Conservation (phyloP, 2,113 vertebrate species). For the Thunnus maccoyii region DNA sequence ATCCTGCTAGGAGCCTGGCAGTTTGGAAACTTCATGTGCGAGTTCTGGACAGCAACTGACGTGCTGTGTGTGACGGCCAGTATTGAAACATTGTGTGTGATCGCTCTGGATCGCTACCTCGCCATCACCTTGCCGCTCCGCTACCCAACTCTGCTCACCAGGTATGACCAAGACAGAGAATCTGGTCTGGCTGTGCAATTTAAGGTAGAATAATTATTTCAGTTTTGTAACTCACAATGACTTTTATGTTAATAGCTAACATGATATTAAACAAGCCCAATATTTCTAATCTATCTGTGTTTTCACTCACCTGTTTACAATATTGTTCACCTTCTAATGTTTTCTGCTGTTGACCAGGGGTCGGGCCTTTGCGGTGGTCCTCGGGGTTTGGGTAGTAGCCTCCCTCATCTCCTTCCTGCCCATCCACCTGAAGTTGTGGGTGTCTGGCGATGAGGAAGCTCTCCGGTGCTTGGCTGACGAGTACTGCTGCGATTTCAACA, state of each 20-base stretch:
- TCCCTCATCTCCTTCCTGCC: slow-evolving; percentile 96
- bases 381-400: slow-evolving; percentile 93
- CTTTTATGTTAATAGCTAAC: background rate
- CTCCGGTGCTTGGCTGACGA: slow-evolving; percentile 77
- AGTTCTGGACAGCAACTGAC: slow-evolving; percentile 95
- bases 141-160: slow-evolving; percentile 94
- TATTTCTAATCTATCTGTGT: background rate
- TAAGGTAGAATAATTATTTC: too few species aligned
- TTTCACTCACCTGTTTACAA: background rate
- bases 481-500: slow-evolving; percentile 95
- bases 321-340: background rate
- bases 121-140: slow-evolving; percentile 96
- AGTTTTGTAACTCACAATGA: too few species aligned
- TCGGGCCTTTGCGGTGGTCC: slow-evolving; percentile 87
- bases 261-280: background rate
- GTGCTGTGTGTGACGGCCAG: slow-evolving; percentile 97
- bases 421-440: slow-evolving; percentile 93
- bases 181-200: too few species aligned
- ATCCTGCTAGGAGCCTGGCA: slow-evolving; percentile 92
- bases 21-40: slow-evolving; percentile 94
- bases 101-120: slow-evolving; percentile 96
- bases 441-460: slow-evolving; percentile 72
- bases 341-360: slow-evolving; percentile 47
- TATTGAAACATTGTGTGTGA: slow-evolving; percentile 97
- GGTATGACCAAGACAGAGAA: slow-evolving; percentile 43